Evolutionary conservation across 2,113 vertebrate species (phyloP).

Genomic region (Tyto alba): DNA sequence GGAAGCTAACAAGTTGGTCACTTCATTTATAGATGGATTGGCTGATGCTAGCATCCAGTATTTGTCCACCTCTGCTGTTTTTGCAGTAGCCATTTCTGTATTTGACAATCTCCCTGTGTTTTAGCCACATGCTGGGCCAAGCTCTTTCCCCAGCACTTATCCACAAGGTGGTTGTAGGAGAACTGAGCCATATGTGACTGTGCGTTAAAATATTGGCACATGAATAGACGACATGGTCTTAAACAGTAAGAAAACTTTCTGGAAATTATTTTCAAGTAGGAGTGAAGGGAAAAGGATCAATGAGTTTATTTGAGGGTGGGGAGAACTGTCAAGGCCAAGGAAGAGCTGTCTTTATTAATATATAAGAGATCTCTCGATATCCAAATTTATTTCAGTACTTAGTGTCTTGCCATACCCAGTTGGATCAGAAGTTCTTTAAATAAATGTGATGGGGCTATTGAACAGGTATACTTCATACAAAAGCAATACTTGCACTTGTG

Average conservation of each 20-base stretch:
- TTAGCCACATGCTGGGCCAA: not conserved
- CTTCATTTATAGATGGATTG: not conserved
- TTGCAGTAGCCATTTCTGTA: not conserved
- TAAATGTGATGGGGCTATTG: not conserved
- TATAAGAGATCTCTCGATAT: not conserved
- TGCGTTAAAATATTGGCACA: not conserved
- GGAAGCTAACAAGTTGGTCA: not conserved
- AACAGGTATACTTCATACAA: fast-evolving
- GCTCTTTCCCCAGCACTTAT: not conserved
- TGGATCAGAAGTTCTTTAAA: not conserved
- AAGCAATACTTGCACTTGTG: fast-evolving
- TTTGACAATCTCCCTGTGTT: not conserved
- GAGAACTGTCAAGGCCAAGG: not conserved
- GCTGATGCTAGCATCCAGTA: not conserved
- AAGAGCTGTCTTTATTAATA: not conserved
- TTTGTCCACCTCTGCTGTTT: not conserved
- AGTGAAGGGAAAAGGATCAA: not conserved
- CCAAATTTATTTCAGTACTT: not conserved
- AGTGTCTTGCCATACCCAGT: not conserved
- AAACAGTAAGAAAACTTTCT: not conserved
- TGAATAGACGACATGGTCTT: not conserved
- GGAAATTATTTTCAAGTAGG: not conserved
- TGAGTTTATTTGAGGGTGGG: not conserved
- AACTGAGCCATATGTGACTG: not conserved
- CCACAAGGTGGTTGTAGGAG: not conserved